Evolutionary conservation across 1,140 invertebrate genomes (phyloP).

Genomic region (Bombyx mori): ASM3026992v2 NC_085122.1:8664001-8664500

Average conservation of each 20-base stretch:
- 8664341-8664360: conserved; percentile 63
- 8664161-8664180: conserved; percentile 10
- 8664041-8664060: too few species aligned
- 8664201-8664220: conserved; percentile 45
- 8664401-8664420: conserved; percentile 3
- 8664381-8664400: conserved; percentile 17
- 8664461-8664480: too few species aligned
- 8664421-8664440: too few species aligned
- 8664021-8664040: too few species aligned
- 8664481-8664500: too few species aligned
- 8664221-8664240: conserved; percentile 23
- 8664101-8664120: too few species aligned
- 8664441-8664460: too few species aligned
- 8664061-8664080: too few species aligned
- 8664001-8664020: too few species aligned
- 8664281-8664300: conserved; percentile 29
- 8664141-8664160: neutral
- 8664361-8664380: conserved; percentile 35
- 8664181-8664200: conserved; percentile 25
- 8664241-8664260: conserved; percentile 32
- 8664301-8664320: conserved; percentile 26
- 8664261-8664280: conserved; percentile 49
- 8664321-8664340: conserved; percentile 49
- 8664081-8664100: too few species aligned
- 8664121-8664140: neutral